Conservation (phyloP, 2,113 vertebrate genomes). For the Puntigrus tetrazona region DNA sequence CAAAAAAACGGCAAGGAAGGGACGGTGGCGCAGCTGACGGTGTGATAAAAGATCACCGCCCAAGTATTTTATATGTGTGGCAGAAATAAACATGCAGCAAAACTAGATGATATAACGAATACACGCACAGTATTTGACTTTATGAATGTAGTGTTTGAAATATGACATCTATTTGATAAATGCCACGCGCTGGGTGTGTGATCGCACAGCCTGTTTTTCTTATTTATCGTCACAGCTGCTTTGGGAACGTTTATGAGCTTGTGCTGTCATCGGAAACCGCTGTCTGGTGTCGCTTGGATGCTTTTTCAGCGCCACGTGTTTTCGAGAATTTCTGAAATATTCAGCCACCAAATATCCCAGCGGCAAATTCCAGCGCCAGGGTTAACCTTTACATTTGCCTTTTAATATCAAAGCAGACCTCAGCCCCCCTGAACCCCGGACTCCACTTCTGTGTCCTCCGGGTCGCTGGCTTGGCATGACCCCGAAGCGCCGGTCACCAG, state of each 20-base stretch:
- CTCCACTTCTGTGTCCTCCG: neutral
- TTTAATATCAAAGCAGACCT: constrained; percentile 8
- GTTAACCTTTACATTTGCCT: neutral
- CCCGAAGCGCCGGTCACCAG: neutral
- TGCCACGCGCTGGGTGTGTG: neutral
- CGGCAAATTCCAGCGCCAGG: neutral
- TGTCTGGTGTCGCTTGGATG: neutral
- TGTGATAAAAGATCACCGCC: neutral
- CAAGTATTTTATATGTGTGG: neutral
- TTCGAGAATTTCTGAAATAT: neutral
- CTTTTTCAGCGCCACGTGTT: neutral
- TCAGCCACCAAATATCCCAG: constrained; percentile 1
- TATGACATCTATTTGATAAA: neutral
- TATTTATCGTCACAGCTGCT: neutral
- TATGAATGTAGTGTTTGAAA: neutral
- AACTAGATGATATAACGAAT: neutral
- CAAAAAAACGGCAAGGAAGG: neutral
- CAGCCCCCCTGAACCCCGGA: neutral
- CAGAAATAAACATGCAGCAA: neutral
- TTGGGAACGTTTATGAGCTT: neutral
- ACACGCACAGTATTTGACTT: neutral
- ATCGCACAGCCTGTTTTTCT: neutral
- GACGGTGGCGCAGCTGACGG: neutral
- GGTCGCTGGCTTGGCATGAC: neutral
- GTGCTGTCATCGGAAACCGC: constrained; percentile 12